Evolutionary conservation across 2,113 vertebrate genomes (phyloP).

Genomic region (Phalacrocorax pelagicus): DNA sequence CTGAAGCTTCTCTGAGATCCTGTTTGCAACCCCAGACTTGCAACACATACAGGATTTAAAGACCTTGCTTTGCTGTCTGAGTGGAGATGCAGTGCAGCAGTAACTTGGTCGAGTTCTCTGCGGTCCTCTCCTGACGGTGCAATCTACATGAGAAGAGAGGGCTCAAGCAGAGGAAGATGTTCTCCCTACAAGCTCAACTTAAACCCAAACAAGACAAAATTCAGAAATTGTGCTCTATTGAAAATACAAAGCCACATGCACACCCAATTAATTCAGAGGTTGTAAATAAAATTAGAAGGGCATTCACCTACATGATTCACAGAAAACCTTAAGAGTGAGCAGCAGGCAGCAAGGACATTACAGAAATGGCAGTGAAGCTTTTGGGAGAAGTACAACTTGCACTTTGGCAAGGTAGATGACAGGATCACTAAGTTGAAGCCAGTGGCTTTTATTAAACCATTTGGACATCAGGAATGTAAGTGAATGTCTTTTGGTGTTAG

Average conservation of each 20-base stretch:
- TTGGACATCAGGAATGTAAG: not conserved
- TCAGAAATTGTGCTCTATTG: fast-evolving
- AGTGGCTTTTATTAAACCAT: not conserved
- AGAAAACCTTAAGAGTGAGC: not conserved
- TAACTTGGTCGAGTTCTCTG: not conserved
- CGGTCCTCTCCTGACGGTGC: not conserved
- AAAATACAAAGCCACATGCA: not conserved
- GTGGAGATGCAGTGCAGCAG: not conserved
- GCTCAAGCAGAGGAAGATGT: not conserved
- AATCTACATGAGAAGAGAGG: not conserved
- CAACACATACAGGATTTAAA: not conserved
- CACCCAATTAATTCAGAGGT: not conserved
- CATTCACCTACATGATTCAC: fast-evolving
- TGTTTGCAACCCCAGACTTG: not conserved
- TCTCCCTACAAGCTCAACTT: not conserved
- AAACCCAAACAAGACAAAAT: not conserved
- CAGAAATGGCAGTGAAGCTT: not conserved
- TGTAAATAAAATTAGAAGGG: not conserved
- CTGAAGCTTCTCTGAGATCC: not conserved
- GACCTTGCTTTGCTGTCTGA: not conserved
- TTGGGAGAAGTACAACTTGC: fast-evolving
- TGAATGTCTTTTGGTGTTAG: not conserved
- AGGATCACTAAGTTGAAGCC: not conserved
- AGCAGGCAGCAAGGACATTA: fast-evolving
- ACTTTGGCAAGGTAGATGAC: not conserved